Conservation (phyloP, 92 coral and sea anemone genomes). For the Siderastrea siderea region DNA sequence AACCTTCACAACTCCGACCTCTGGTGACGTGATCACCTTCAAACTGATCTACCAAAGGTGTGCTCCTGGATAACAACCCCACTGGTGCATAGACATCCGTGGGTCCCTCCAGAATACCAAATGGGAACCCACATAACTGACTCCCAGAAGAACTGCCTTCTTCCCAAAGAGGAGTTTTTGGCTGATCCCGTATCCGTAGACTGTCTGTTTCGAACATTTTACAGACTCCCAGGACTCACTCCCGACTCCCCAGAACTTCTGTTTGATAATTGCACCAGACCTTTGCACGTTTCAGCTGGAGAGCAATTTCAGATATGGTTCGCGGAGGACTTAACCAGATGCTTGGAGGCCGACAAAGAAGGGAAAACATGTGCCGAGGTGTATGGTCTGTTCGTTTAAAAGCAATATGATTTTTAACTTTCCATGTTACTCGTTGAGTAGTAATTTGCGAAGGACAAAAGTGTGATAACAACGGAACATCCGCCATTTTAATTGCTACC, state of each 20-base stretch:
- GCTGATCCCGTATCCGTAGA: background rate
- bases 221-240: background rate
- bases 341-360: background rate
- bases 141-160: background rate
- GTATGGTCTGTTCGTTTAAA: too few species aligned
- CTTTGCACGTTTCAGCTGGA: background rate
- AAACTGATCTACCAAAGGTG: conserved; percentile 8
- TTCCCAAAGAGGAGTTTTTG: background rate
- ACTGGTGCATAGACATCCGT: background rate
- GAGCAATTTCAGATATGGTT: conserved; percentile 27
- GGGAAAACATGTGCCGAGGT: conserved; percentile 10
- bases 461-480: too few species aligned
- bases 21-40: conserved; percentile 10
- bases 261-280: background rate
- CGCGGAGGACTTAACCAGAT: background rate
- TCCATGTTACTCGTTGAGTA: too few species aligned
- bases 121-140: conserved; percentile 3
- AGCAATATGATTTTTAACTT: too few species aligned
- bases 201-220: background rate
- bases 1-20: background rate
- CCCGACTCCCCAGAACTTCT: conserved; percentile 8
- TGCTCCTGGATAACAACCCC: background rate
- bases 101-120: too few species aligned
- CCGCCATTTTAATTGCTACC: too few species aligned
- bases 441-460: too few species aligned